Percentiles rank a stretch among this genome's conserved stretches.
phyloP scores from a whole-genome alignment of 2,113 vertebrate genomes.

The Syngnathus scovelli region DNA sequence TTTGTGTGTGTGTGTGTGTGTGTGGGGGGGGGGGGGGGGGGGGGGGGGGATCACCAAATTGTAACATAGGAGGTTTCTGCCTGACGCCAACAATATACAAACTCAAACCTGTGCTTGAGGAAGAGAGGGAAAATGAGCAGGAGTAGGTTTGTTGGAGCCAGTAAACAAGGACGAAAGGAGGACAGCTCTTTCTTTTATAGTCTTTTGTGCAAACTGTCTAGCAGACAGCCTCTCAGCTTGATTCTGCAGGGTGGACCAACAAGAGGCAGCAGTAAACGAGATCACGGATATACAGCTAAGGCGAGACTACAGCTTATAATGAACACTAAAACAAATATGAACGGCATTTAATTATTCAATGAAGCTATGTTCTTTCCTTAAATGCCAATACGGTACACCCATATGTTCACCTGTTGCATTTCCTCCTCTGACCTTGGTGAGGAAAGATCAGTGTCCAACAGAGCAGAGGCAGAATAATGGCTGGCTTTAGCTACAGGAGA shows the following conservation, averaged over 20 bases:
- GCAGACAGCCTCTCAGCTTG: conserved; percentile 73
- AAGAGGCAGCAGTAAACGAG: neutral
- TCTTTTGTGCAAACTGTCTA: conserved; percentile 83
- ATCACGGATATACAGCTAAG: neutral
- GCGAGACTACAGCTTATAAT: too few relatives aligned
- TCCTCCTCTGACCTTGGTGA: conserved; percentile 77
- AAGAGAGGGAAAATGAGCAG: conserved; percentile 10
- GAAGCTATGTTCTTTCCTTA: neutral
- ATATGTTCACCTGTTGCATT: conserved; percentile 76
- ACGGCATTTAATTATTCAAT: neutral
- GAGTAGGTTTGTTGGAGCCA: conserved; percentile 57
- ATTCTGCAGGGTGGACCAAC: conserved; percentile 67
- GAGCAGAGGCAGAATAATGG: conserved; percentile 15
- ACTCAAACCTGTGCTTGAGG: conserved; percentile 32
- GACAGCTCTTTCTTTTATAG: conserved; percentile 85
- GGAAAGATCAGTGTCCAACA: conserved; percentile 70
- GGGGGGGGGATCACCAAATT: too few relatives aligned
- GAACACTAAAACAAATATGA: neutral
- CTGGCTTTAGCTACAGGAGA: conserved; percentile 12
- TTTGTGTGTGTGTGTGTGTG: too few relatives aligned
- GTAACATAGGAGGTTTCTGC: too few relatives aligned
- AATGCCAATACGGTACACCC: neutral
- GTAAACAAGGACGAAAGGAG: conserved; percentile 85
- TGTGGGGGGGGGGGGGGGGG: too few relatives aligned
- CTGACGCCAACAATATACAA: conserved; percentile 6